These are phyloP conservation scores for Neogobius melanostomus DNA, from an alignment of 2,113 vertebrate species.

Conservation along the genomic window DNA sequence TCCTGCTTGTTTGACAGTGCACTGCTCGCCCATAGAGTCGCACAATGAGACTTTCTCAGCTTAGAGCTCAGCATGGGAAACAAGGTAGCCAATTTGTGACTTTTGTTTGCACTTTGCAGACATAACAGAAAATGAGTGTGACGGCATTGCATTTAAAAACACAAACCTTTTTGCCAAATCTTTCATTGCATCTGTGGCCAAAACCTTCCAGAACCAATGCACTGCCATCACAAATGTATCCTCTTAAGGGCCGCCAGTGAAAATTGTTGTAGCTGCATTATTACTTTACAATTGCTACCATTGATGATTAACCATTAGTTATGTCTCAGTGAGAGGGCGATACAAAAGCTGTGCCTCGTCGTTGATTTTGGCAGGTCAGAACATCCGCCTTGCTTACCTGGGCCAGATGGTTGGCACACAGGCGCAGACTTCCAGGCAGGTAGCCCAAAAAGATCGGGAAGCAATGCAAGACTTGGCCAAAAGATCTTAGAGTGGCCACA, in stretches of 20 bases:
- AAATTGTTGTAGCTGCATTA: constrained; percentile 48
- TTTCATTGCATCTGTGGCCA: constrained; percentile 40
- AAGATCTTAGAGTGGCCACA: too few relatives aligned
- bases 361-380: constrained; percentile 51
- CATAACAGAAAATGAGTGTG: constrained; percentile 39
- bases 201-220: constrained; percentile 49
- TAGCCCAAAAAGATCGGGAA: too few relatives aligned
- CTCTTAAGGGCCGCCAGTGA: constrained; percentile 43
- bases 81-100: constrained; percentile 51
- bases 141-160: constrained; percentile 43
- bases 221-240: constrained; percentile 40
- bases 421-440: too few relatives aligned
- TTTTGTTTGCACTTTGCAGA: constrained; percentile 24
- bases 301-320: too few relatives aligned
- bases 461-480: too few relatives aligned
- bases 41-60: constrained; percentile 11
- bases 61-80: constrained; percentile 14
- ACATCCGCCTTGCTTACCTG: too few relatives aligned
- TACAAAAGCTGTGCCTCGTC: too few relatives aligned
- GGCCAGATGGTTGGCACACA: too few relatives aligned
- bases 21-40: constrained; percentile 8
- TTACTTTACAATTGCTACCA: too few relatives aligned
- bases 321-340: too few relatives aligned
- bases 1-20: constrained; percentile 1
- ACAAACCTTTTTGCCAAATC: constrained; percentile 46